phyloP scores from a whole-genome alignment of 2,888 invertebrate species.

The Agrochola lota region DNA sequence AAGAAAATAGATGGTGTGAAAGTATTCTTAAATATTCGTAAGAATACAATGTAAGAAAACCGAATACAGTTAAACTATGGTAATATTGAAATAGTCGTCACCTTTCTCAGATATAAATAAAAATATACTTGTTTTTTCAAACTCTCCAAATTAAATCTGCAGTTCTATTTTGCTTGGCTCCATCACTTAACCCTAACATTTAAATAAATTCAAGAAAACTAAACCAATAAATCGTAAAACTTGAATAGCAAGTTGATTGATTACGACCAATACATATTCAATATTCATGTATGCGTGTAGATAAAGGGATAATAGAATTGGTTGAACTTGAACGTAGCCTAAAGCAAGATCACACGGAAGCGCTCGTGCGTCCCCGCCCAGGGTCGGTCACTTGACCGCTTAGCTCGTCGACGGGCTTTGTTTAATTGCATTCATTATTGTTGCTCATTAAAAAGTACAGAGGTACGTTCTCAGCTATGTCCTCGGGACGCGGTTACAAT shows the following conservation, averaged over 20 bases:
- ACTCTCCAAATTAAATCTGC: no score
- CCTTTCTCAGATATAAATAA: not conserved
- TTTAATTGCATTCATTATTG: conserved; percentile 65
- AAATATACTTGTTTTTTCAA: not conserved
- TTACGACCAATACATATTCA: conserved; percentile 46
- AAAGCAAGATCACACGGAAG: conserved; percentile 77
- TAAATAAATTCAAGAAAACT: conserved; percentile 8
- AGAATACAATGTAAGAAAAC: not conserved
- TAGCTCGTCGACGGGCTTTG: conserved; percentile 65
- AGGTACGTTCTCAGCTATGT: conserved; percentile 39
- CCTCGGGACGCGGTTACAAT: conserved; percentile 35
- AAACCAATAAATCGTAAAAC: conserved; percentile 36
- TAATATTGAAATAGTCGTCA: no score
- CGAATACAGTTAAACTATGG: not conserved
- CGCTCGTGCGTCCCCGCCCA: conserved; percentile 71
- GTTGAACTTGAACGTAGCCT: conserved; percentile 68
- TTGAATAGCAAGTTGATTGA: conserved; percentile 36
- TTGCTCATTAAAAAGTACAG: conserved; percentile 54
- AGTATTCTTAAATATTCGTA: not conserved
- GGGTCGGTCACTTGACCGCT: conserved; percentile 72
- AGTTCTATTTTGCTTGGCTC: not conserved
- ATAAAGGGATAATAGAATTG: conserved; percentile 72
- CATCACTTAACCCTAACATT: not conserved
- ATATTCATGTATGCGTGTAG: conserved; percentile 59
- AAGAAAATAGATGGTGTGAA: no score